phyloP scores from a whole-genome alignment of 2,888 invertebrate genomes.

The Lycophotia porphyrea region DNA sequence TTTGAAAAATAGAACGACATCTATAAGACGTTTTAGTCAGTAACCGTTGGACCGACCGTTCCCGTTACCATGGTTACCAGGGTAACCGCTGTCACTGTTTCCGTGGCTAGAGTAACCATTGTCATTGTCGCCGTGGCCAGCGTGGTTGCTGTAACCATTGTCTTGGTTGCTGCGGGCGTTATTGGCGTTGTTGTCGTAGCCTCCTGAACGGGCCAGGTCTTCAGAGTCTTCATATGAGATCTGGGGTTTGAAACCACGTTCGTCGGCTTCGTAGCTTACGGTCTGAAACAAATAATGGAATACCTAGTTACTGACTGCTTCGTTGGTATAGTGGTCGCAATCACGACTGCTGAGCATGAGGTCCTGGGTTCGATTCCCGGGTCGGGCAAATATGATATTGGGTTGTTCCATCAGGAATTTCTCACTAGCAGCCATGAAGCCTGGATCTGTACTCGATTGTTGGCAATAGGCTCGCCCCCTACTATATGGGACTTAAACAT shows the following conservation, averaged over 20 bases:
- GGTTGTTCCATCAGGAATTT: too few relatives aligned
- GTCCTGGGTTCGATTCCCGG: too few relatives aligned
- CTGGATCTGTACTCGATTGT: too few relatives aligned
- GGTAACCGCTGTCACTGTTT: constrained; percentile 51
- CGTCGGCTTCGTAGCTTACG: constrained; percentile 92
- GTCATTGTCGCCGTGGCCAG: constrained; percentile 53
- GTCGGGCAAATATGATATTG: too few relatives aligned
- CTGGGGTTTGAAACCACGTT: constrained; percentile 92
- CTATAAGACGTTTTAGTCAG: constrained; percentile 67
- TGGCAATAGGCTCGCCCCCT: too few relatives aligned
- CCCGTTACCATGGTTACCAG: constrained; percentile 48
- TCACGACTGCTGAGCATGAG: too few relatives aligned
- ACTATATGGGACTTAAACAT: too few relatives aligned
- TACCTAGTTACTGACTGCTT: background rate
- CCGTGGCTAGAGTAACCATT: constrained; percentile 61
- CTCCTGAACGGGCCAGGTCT: constrained; percentile 78
- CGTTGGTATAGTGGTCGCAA: too few relatives aligned
- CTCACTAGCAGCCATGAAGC: too few relatives aligned
- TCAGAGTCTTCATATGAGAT: constrained; percentile 91
- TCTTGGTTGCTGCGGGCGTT: constrained; percentile 69
- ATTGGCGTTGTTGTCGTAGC: constrained; percentile 81
- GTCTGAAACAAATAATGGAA: constrained; percentile 81
- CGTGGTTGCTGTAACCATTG: constrained; percentile 64
- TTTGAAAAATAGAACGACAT: constrained; percentile 49
- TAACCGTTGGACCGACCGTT: constrained; percentile 69